These are phyloP conservation scores for Microctenopoma stevenorrisi DNA, from an alignment of 2,797 vertebrate genomes.

Conservation along the genomic window DNA sequence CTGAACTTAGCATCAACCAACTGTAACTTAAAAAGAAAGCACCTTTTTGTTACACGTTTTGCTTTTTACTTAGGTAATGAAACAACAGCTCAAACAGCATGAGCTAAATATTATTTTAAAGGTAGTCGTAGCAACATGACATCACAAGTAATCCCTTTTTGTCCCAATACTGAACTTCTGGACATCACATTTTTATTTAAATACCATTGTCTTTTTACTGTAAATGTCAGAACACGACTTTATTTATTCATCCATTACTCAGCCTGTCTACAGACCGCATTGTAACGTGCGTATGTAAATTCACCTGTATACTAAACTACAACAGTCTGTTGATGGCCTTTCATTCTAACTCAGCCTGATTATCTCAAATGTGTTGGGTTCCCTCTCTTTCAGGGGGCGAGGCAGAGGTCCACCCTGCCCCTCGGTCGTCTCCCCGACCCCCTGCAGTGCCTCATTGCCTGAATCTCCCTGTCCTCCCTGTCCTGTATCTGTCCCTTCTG, in stretches of 20 bases:
- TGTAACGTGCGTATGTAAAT: constrained; percentile 1
- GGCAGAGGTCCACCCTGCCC: constrained; percentile 71
- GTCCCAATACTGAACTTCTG: constrained; percentile 5
- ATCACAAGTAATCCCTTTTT: constrained; percentile 2
- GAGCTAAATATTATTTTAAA: constrained; percentile 20
- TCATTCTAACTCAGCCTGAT: constrained; percentile 79
- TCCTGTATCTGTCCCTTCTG: constrained; percentile 72
- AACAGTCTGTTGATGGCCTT: constrained; percentile 7
- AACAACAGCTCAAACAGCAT: constrained; percentile 25
- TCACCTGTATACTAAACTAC: neutral
- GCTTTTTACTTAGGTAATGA: neutral
- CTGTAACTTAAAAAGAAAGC: constrained; percentile 30
- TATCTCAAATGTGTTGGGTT: constrained; percentile 73
- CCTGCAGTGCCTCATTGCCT: constrained; percentile 77
- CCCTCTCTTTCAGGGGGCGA: constrained; percentile 64
- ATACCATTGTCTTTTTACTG: neutral
- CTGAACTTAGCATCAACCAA: constrained; percentile 22
- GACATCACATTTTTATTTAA: constrained; percentile 10
- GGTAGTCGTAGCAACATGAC: constrained; percentile 27
- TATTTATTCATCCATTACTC: constrained; percentile 28
- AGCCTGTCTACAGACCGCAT: constrained; percentile 24
- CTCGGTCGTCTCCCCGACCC: constrained; percentile 81
- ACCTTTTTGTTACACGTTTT: constrained; percentile 18
- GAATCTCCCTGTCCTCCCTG: constrained; percentile 53
- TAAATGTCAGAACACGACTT: constrained; percentile 30